A percentile compares a stretch with the other conserved stretches of the same genome.
These are phyloP conservation scores for Sebastes vulpes DNA, from an alignment of 2,797 vertebrate species.

Conservation along the genomic window DNA sequence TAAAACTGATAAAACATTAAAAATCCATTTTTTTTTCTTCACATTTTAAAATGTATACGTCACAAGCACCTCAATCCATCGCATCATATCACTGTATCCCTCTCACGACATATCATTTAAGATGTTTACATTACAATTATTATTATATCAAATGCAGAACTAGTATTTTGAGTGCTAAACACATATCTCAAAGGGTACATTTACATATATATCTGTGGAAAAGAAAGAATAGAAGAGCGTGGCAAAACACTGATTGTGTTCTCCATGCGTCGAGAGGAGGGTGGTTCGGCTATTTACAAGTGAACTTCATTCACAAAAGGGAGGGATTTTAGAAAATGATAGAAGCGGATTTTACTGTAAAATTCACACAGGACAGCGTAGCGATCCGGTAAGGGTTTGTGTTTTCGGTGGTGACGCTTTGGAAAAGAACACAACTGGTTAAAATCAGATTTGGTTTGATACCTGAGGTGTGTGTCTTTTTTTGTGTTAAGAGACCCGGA, in stretches of 20 bases:
- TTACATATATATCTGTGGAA: slow-evolving; percentile 73
- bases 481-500: slow-evolving; percentile 30
- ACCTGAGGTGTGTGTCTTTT: slow-evolving; percentile 73
- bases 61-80: slow-evolving; percentile 77
- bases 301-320: slow-evolving; percentile 40
- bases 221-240: slow-evolving; percentile 49
- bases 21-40: slow-evolving; percentile 58
- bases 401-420: slow-evolving; percentile 34
- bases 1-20: slow-evolving; percentile 70
- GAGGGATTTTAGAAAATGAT: slow-evolving; percentile 21
- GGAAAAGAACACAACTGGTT: slow-evolving; percentile 42
- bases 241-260: slow-evolving; percentile 65
- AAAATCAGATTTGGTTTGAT: slow-evolving; percentile 67
- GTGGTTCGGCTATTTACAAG: slow-evolving; percentile 75
- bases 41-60: slow-evolving; percentile 74
- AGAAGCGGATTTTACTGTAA: slow-evolving; percentile 9
- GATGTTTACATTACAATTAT: slow-evolving; percentile 78
- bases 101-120: slow-evolving; percentile 75
- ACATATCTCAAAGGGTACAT: slow-evolving; percentile 78
- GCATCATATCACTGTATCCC: slow-evolving; percentile 68
- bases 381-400: not conserved
- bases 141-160: slow-evolving; percentile 82
- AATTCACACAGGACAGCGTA: slow-evolving; percentile 32
- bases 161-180: slow-evolving; percentile 83
- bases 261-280: slow-evolving; percentile 12